phyloP scores from a whole-genome alignment of 2,888 invertebrate genomes.

The Limnephilus auricula region DNA sequence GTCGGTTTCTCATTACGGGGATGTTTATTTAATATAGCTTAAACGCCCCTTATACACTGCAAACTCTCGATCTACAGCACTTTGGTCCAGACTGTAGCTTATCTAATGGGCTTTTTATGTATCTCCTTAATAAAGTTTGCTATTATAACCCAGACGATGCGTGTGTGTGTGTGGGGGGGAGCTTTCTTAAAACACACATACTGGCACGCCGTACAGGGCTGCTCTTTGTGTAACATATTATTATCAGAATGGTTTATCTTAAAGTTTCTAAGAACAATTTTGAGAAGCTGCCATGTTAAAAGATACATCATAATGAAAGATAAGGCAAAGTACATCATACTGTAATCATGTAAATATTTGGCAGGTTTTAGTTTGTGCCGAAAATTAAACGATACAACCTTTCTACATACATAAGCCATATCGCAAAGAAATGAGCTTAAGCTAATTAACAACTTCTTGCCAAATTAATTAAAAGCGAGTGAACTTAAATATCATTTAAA shows the following conservation, averaged over 20 bases:
- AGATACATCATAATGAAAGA: constrained; percentile 29
- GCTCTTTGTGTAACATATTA: neutral
- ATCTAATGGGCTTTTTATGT: constrained; percentile 65
- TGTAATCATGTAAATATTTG: constrained; percentile 23
- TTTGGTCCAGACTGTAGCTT: constrained; percentile 47
- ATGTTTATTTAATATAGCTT: constrained; percentile 65
- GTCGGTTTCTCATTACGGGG: constrained; percentile 64
- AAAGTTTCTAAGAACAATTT: neutral
- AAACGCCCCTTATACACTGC: constrained; percentile 48
- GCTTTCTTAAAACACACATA: neutral
- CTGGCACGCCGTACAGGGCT: neutral
- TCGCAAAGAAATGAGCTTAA: neutral
- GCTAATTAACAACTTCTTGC: neutral
- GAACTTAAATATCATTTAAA: neutral
- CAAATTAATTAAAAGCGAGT: neutral
- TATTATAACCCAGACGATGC: constrained; percentile 56
- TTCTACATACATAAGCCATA: neutral
- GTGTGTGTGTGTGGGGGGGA: neutral
- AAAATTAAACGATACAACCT: neutral
- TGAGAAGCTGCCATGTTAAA: constrained; percentile 26
- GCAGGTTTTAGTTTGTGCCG: neutral
- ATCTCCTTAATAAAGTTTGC: constrained; percentile 64
- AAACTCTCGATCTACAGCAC: constrained; percentile 40
- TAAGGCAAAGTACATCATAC: neutral
- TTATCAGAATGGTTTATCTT: constrained; percentile 8